phyloP scores from a whole-genome alignment of 2,888 invertebrate genomes.

The Cancer borealis region DNA sequence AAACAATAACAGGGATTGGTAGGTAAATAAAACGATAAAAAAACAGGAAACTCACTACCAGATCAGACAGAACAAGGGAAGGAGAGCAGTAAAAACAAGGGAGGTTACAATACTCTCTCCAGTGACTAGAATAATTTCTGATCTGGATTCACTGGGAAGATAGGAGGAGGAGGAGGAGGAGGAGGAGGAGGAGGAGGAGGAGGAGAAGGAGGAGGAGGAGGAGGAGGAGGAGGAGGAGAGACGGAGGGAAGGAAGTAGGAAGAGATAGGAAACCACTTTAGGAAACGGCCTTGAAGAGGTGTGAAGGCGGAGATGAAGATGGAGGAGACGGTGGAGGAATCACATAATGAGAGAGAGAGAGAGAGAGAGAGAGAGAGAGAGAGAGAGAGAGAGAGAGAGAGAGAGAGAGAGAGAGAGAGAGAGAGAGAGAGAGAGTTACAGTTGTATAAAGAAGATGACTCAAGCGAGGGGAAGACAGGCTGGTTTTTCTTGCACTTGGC shows the following conservation, averaged over 20 bases:
- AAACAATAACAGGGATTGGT: not conserved
- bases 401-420: no score
- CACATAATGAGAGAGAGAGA: constrained; percentile 12
- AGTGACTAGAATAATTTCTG: constrained; percentile 20
- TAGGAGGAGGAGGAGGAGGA: not conserved
- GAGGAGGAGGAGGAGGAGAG: constrained; percentile 20
- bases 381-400: constrained; percentile 14
- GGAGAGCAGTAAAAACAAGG: not conserved
- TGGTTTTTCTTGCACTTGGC: not conserved
- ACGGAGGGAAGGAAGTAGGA: not conserved
- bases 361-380: constrained; percentile 20
- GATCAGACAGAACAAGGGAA: not conserved
- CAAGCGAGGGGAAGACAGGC: not conserved
- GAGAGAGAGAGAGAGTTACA: not conserved
- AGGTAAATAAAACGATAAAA: not conserved
- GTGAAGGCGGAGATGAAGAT: constrained; percentile 12
- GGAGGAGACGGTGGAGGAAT: not conserved
- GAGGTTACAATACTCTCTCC: not conserved
- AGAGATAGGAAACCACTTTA: constrained; percentile 6
- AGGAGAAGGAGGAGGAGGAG: not conserved
- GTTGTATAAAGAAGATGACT: constrained; percentile 11
- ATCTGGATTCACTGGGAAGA: not conserved
- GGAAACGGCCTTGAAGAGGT: constrained; percentile 11
- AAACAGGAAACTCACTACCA: not conserved
- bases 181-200: not conserved